Conservation (phyloP, 2,888 invertebrate genomes). For the Beris morrisii region DNA sequence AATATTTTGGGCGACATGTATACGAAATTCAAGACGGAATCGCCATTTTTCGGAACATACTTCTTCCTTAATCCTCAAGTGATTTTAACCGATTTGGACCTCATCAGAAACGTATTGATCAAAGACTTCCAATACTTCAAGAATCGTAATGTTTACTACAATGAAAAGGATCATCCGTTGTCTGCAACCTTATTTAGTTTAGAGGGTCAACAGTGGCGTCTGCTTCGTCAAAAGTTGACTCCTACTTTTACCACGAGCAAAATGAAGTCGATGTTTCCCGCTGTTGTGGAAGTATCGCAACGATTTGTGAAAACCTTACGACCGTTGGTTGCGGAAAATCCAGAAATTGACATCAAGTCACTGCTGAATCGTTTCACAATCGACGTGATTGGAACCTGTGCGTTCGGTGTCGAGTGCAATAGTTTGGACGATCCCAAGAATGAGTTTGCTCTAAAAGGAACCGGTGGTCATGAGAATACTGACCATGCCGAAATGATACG, state of each 20-base stretch:
- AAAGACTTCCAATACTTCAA: conserved; percentile 47
- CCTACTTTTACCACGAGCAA: conserved; percentile 56
- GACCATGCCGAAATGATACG: not conserved
- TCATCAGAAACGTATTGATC: conserved; percentile 44
- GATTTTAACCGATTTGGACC: conserved; percentile 41
- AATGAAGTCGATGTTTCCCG: conserved; percentile 52
- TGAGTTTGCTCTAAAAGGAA: conserved; percentile 35
- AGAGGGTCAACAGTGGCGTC: conserved; percentile 52
- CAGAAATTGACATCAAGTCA: conserved; percentile 43
- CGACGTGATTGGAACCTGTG: conserved; percentile 54
- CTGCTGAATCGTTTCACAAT: conserved; percentile 52
- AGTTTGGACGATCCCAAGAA: conserved; percentile 47
- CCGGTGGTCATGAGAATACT: conserved; percentile 29
- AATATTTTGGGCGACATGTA: conserved; percentile 23
- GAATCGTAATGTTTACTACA: conserved; percentile 43
- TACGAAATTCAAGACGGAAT: conserved; percentile 32
- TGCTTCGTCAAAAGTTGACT: conserved; percentile 50
- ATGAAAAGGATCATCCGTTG: conserved; percentile 46
- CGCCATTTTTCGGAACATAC: conserved; percentile 37
- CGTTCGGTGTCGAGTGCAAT: conserved; percentile 53
- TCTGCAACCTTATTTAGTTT: conserved; percentile 44
- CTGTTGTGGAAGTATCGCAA: conserved; percentile 44
- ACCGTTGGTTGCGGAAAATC: conserved; percentile 40
- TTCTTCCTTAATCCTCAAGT: conserved; percentile 37
- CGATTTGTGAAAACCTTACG: conserved; percentile 36